Conservation (phyloP, 1,140 invertebrate species). For the Panulirus ornatus region DNA sequence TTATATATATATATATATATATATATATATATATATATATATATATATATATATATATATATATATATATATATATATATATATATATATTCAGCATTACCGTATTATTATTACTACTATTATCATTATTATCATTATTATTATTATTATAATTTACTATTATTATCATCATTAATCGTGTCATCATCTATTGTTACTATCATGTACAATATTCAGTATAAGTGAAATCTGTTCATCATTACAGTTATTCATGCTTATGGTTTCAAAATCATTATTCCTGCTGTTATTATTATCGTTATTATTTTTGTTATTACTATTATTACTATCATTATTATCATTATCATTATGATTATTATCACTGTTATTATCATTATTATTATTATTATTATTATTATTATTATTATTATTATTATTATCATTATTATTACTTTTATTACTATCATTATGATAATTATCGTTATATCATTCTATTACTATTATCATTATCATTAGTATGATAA, state of each 20-base stretch:
- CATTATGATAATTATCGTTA: too few relatives aligned
- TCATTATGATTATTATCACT: background rate
- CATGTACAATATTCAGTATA: too few relatives aligned
- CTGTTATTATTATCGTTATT: background rate
- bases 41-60: background rate
- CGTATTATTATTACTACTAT: background rate
- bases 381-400: too few relatives aligned
- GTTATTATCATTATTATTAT: background rate
- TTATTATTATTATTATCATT: too few relatives aligned
- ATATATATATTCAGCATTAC: background rate
- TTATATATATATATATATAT: background rate
- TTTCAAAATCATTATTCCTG: too few relatives aligned
- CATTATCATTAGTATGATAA: too few relatives aligned
- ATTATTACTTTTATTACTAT: too few relatives aligned
- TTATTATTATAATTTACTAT: background rate
- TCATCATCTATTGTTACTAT: too few relatives aligned
- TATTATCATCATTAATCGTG: too few relatives aligned
- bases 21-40: slow-evolving; percentile 21
- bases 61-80: background rate
- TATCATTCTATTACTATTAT: too few relatives aligned
- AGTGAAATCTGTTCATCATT: too few relatives aligned
- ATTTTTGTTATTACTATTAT: background rate
- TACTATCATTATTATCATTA: background rate
- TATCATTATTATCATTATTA: background rate
- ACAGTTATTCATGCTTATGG: too few relatives aligned